phyloP scores from a whole-genome alignment of 2,113 vertebrate species.

The Passer domesticus region DNA sequence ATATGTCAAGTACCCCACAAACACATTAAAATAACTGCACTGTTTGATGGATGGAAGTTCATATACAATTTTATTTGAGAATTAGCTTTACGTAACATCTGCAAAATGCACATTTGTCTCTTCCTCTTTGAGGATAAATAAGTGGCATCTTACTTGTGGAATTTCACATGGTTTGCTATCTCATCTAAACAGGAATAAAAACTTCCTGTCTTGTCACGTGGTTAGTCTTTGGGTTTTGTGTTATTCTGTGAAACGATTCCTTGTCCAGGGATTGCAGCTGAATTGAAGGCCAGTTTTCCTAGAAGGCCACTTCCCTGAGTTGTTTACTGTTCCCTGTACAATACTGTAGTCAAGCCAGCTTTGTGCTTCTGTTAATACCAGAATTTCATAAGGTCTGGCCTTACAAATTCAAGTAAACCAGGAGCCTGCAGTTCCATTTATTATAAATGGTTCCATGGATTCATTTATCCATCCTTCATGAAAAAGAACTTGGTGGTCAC shows the following conservation, averaged over 20 bases:
- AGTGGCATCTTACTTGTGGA: not conserved
- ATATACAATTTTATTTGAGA: not conserved
- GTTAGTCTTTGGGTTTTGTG: not conserved
- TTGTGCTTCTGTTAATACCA: not conserved
- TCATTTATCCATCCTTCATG: not conserved
- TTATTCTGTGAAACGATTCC: not conserved
- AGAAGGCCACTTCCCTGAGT: not conserved
- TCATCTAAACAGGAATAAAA: not conserved
- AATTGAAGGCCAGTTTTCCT: not conserved
- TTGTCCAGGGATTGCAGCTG: not conserved
- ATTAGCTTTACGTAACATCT: not conserved
- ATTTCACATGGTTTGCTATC: not conserved
- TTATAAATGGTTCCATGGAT: not conserved
- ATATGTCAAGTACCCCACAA: not conserved
- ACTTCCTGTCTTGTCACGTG: not conserved
- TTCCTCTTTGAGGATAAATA: not conserved
- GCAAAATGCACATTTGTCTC: not conserved
- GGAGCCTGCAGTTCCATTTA: not conserved
- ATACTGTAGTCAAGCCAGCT: not conserved
- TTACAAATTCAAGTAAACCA: not conserved
- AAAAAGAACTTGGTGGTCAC: not conserved
- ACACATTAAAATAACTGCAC: not conserved
- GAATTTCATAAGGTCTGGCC: not conserved
- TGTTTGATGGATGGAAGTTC: not conserved
- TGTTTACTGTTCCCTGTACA: not conserved